Evolutionary conservation across 2,113 vertebrate genomes (phyloP).

Genomic region (Castor canadensis): DNA sequence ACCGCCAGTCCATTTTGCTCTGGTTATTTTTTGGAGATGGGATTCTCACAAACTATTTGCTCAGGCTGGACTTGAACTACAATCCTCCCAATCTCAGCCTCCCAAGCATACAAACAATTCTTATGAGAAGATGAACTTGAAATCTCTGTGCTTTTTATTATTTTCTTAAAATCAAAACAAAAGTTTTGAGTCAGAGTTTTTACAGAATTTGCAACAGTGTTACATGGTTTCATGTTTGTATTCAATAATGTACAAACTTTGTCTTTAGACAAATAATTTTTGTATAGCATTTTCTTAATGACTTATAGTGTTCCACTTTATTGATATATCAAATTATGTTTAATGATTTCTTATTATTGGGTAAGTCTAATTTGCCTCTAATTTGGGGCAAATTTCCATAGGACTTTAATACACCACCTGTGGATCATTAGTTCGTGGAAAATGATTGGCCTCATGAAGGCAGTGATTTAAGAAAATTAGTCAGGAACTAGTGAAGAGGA

Average conservation of each 20-base stretch:
- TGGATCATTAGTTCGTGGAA: not conserved
- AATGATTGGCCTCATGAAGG: not conserved
- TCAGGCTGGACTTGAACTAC: too few species aligned
- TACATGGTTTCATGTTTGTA: not conserved
- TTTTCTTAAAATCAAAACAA: constrained; percentile 40
- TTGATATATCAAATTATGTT: not conserved
- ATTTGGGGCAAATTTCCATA: not conserved
- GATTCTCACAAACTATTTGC: too few species aligned
- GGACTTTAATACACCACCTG: not conserved
- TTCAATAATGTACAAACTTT: not conserved
- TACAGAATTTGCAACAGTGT: not conserved
- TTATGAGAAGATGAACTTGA: not conserved
- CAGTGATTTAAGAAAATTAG: not conserved
- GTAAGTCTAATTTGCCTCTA: not conserved
- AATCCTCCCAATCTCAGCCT: too few species aligned
- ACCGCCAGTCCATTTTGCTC: too few species aligned
- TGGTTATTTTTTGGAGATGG: too few species aligned
- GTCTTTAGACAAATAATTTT: not conserved
- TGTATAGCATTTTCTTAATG: not conserved
- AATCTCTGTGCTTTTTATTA: not conserved
- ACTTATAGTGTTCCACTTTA: not conserved
- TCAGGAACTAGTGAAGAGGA: not conserved
- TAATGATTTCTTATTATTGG: not conserved
- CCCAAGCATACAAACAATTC: too few species aligned
- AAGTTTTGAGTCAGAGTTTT: not conserved